Base-by-base conservation (phyloP, 2,888 invertebrate genomes). In the Muschampia plurimacula region DNA sequence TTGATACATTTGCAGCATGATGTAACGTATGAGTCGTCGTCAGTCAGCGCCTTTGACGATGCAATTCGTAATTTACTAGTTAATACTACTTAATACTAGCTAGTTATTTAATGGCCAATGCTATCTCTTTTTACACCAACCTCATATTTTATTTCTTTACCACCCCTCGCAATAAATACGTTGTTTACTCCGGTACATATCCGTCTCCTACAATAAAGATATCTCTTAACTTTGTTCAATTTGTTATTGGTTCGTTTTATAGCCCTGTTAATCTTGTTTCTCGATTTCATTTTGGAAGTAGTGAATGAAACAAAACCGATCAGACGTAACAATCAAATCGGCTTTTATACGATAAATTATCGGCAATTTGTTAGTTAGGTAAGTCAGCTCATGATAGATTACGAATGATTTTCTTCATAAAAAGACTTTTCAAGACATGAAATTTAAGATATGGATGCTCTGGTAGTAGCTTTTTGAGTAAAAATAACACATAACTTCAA, bases 181-280 rank as follows among this genome's bases (percentile, higher is more conserved):
- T 66, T 71, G 66, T 71, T 71, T 71, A 60, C 60, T 60, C 10
- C 41, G 55, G 22, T 22, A 62, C 57, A 28, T 60, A 71, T 70
- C 70, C 36, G 57, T 70, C 70, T 70, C 57, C 41, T 62, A 13
- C 15, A 7, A 41, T 49, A 60, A 60, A 66, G 60, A 67, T 70
- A 64, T 32, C 52, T 49, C 60, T 71, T 39, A 59, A 66, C 52
- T 72, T 72, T 41, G 55, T 70, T 41, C 63, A 41, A 67, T 72
- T 28, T 62, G 28, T 67, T 72, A 72, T 66, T 67, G 59, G 67
- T 63, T 66, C 59, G 66, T 62, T 69, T 69, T 73, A 69, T 62
- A 66, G 66, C 69, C 28, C 39, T 74, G 55, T 67, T 74, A 67
- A 32, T 39, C 57, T 59, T 70, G 46, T 59, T 65, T 49, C 49